Evolutionary conservation across 2,113 vertebrate species (phyloP).

Genomic region (Callipepla californica): DNA sequence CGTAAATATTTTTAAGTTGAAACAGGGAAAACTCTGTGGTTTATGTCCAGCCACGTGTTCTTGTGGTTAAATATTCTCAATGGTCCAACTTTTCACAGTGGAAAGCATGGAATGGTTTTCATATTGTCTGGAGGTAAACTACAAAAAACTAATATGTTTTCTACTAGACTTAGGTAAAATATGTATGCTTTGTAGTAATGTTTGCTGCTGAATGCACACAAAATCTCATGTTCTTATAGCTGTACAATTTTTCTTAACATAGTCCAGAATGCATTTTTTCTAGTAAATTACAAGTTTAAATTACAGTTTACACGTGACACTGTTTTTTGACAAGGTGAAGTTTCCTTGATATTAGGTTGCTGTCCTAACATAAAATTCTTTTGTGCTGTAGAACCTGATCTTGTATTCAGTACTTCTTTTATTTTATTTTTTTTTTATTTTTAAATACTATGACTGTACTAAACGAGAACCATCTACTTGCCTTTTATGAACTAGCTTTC

Average conservation of each 20-base stretch:
- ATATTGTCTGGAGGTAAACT: not conserved
- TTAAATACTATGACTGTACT: not conserved
- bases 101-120: not conserved
- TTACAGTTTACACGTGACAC: not conserved
- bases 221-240: not conserved
- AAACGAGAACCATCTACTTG: not conserved
- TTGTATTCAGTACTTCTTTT: not conserved
- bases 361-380: not conserved
- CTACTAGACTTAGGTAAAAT: not conserved
- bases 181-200: not conserved
- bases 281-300: not conserved
- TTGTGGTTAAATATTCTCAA: not conserved
- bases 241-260: not conserved
- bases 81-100: not conserved
- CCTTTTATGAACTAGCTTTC: not conserved
- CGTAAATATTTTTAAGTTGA: not conserved
- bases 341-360: not conserved
- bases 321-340: not conserved
- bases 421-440: not conserved
- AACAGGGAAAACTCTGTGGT: not conserved
- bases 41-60: not conserved
- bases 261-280: not conserved
- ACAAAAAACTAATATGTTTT: not conserved
- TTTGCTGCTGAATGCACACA: not conserved
- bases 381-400: not conserved